Evolutionary conservation across 2,888 invertebrate species (phyloP).

Genomic region (Andricus quercusramuli): DNA sequence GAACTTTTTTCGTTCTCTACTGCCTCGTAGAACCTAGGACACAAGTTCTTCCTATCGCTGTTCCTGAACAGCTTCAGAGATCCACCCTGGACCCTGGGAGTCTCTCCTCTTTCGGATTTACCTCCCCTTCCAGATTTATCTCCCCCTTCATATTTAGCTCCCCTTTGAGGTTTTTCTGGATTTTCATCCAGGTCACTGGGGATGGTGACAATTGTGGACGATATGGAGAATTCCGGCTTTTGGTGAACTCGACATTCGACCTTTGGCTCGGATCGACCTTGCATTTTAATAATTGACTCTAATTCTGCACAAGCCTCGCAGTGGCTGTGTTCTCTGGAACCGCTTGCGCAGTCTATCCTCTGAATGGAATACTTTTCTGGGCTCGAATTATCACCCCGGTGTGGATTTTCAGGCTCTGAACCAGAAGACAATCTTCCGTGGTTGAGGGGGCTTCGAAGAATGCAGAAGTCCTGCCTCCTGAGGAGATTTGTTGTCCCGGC

Average conservation of each 20-base stretch:
- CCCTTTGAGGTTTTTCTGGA: neutral
- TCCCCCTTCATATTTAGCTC: constrained; percentile 23
- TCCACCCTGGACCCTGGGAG: constrained; percentile 61
- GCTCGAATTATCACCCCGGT: constrained; percentile 41
- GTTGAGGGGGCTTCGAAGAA: constrained; percentile 54
- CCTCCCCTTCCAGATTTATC: constrained; percentile 3
- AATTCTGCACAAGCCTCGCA: constrained; percentile 33
- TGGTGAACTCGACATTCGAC: constrained; percentile 45
- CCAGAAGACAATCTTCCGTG: constrained; percentile 50
- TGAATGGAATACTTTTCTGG: constrained; percentile 46
- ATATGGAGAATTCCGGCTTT: neutral
- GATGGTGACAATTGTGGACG: constrained; percentile 9
- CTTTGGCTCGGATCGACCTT: constrained; percentile 35
- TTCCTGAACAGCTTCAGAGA: constrained; percentile 62
- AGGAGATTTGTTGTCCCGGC: constrained; percentile 29
- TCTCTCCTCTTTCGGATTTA: constrained; percentile 25
- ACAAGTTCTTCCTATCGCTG: constrained; percentile 47
- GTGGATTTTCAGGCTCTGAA: constrained; percentile 54
- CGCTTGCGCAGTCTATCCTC: constrained; percentile 52
- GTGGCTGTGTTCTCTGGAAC: constrained; percentile 41
- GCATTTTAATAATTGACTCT: constrained; percentile 38
- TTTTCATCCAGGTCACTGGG: constrained; percentile 19
- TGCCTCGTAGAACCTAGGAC: constrained; percentile 43
- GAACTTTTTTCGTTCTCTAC: neutral
- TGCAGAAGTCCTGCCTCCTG: constrained; percentile 56